Conservation (phyloP, 2,797 vertebrate species). For the Bryconaethiops microstoma region DNA sequence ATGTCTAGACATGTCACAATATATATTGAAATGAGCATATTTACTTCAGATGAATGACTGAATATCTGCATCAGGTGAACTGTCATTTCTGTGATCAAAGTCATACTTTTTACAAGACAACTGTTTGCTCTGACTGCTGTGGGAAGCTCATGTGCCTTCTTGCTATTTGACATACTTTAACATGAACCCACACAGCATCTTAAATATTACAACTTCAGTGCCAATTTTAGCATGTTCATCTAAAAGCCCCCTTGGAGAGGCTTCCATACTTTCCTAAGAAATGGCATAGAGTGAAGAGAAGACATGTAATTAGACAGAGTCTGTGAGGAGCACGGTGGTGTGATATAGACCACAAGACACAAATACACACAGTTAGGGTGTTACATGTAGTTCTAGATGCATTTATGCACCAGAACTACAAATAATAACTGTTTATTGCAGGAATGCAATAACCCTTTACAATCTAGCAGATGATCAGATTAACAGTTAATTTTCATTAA, state of each 20-base stretch:
- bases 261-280: background rate
- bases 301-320: slow-evolving; percentile 47
- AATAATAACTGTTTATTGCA: background rate
- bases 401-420: background rate
- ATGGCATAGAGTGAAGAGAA: background rate
- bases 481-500: background rate
- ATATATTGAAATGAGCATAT: too few species aligned
- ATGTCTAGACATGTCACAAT: too few species aligned
- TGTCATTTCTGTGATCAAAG: too few species aligned
- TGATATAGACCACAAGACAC: slow-evolving; percentile 6
- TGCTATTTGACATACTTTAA: too few species aligned
- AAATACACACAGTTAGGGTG: background rate
- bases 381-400: background rate
- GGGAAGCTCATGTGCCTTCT: too few species aligned
- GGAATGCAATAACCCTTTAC: background rate
- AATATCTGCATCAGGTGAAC: too few species aligned
- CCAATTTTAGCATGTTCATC: slow-evolving; percentile 3
- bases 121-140: too few species aligned
- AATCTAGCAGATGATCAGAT: background rate
- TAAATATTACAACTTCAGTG: background rate
- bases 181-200: background rate
- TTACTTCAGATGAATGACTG: too few species aligned
- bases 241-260: background rate
- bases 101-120: too few species aligned
- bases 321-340: slow-evolving; percentile 28